phyloP scores from a whole-genome alignment of 2,797 vertebrate genomes.

The Rhodeus uyekii region DNA sequence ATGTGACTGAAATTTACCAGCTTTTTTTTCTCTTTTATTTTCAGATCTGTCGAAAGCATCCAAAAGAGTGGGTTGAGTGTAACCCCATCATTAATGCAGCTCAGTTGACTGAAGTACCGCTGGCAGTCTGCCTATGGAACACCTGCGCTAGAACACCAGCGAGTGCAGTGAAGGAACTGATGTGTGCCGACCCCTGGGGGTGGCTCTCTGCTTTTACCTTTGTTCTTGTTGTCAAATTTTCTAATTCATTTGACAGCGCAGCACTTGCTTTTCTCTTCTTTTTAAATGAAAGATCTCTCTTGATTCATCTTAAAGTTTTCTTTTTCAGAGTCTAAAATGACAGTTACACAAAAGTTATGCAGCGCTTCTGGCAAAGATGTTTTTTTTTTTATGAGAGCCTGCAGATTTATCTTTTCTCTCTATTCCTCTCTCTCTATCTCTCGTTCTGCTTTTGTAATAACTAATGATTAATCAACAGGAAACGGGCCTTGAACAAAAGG shows the following conservation, averaged over 20 bases:
- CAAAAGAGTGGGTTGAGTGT: background rate
- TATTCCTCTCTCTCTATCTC: background rate
- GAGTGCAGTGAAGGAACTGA: background rate
- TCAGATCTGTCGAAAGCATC: background rate
- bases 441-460: conserved; percentile 19
- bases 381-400: conserved; percentile 20
- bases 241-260: conserved; percentile 31
- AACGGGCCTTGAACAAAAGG: conserved; percentile 25
- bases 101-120: background rate
- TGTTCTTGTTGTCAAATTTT: conserved; percentile 36
- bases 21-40: background rate
- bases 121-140: conserved; percentile 9
- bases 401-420: background rate
- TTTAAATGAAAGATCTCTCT: conserved; percentile 23
- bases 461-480: conserved; percentile 32
- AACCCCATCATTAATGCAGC: conserved; percentile 3
- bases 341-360: conserved; percentile 22
- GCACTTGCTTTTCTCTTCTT: conserved; percentile 13
- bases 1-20: background rate
- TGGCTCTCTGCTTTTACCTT: conserved; percentile 21
- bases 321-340: conserved; percentile 6
- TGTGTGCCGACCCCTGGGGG: conserved; percentile 3
- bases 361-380: conserved; percentile 1
- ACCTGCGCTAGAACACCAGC: conserved; percentile 1
- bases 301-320: conserved; percentile 7